phyloP scores from a whole-genome alignment of 2,888 invertebrate species.

The Athetis lepigone region DNA sequence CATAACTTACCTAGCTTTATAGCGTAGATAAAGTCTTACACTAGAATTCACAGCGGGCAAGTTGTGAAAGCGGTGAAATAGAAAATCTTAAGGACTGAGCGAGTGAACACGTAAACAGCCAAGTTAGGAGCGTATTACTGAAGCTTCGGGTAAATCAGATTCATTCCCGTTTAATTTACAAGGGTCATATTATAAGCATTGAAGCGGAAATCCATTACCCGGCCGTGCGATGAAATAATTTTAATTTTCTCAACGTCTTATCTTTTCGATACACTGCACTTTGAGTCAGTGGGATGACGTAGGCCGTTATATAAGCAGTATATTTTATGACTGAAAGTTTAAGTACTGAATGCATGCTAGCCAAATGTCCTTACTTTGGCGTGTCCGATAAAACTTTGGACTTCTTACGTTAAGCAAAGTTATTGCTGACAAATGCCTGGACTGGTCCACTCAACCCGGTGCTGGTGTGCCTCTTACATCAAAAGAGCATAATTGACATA shows the following conservation, averaged over 20 bases:
- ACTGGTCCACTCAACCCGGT: no score
- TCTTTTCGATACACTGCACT: slow-evolving; percentile 60
- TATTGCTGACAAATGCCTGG: no score
- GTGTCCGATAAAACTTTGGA: no score
- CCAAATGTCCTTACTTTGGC: no score
- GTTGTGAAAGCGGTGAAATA: slow-evolving; percentile 62
- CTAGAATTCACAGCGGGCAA: slow-evolving; percentile 57
- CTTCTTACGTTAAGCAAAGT: no score
- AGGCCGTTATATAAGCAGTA: no score
- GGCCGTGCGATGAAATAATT: slow-evolving; percentile 64
- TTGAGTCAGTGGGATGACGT: slow-evolving; percentile 3
- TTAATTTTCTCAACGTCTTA: slow-evolving; percentile 69
- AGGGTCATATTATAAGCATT: slow-evolving; percentile 70
- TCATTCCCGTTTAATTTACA: slow-evolving; percentile 66
- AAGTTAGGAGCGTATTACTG: slow-evolving; percentile 51
- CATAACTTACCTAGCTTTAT: slow-evolving; percentile 30
- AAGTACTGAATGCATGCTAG: no score
- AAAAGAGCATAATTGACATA: no score
- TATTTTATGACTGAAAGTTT: no score
- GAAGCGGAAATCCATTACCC: slow-evolving; percentile 74
- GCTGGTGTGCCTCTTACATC: no score
- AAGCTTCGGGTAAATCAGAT: slow-evolving; percentile 46
- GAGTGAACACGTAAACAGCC: slow-evolving; percentile 59
- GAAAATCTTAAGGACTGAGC: slow-evolving; percentile 62
- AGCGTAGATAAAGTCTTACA: slow-evolving; percentile 56